These are phyloP conservation scores for Vanessa tameamea DNA, from an alignment of 1,140 invertebrate species.

Conservation along the genomic window DNA sequence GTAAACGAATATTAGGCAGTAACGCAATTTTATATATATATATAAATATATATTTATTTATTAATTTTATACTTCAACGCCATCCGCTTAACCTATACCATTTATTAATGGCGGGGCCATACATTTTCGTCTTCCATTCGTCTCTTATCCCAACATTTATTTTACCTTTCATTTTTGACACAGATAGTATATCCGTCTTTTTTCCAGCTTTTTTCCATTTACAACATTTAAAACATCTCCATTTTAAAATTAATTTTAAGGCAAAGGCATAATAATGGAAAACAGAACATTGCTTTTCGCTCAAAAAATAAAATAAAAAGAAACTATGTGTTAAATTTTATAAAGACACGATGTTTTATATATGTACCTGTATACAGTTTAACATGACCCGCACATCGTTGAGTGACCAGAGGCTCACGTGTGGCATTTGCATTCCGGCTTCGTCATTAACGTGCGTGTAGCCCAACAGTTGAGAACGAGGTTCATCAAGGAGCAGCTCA, in stretches of 20 bases:
- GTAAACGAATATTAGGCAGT: no score
- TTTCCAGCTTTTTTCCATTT: neutral
- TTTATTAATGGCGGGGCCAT: no score
- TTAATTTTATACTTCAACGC: no score
- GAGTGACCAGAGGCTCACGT: constrained; percentile 90
- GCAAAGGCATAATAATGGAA: no score
- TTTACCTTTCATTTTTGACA: neutral
- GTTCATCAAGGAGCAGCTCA: constrained; percentile 89
- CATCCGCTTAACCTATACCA: no score
- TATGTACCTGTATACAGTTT: constrained; percentile 87
- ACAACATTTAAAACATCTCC: no score
- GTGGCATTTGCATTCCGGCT: constrained; percentile 89
- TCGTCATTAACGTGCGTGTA: constrained; percentile 93
- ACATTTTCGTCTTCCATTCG: neutral
- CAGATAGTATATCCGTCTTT: neutral
- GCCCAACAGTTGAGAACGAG: constrained; percentile 88
- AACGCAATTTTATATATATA: no score
- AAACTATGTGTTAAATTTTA: no score
- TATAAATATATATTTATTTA: no score
- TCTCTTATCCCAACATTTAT: neutral
- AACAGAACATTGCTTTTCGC: no score
- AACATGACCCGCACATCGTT: constrained; percentile 89
- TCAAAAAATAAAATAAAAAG: no score
- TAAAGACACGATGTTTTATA: neutral
- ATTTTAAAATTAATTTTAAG: no score